These are phyloP conservation scores for Bombus huntii DNA, from an alignment of 1,140 invertebrate genomes.

Conservation along the genomic window DNA sequence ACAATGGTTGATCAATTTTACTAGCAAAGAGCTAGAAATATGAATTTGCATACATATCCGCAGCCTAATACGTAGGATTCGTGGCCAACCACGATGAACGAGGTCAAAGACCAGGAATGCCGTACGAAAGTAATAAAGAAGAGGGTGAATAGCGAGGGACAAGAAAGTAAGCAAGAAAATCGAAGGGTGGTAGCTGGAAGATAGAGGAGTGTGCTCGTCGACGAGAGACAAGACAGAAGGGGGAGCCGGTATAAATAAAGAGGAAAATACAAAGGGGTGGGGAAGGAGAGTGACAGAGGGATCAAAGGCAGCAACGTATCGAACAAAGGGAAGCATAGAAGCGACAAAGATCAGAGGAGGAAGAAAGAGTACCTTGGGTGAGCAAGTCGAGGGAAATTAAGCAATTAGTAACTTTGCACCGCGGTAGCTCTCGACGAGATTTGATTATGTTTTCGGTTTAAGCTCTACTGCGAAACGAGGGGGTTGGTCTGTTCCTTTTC, in stretches of 20 bases:
- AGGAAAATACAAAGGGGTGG: not conserved
- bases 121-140: conserved; percentile 37
- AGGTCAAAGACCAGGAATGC: conserved; percentile 14
- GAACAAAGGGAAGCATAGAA: not conserved
- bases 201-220: not conserved
- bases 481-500: not conserved
- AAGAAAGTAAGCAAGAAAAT: conserved; percentile 19
- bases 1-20: no score
- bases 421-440: conserved; percentile 80
- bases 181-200: not conserved
- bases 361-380: conserved; percentile 37
- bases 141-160: conserved; percentile 13
- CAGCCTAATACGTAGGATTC: not conserved
- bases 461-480: conserved; percentile 65
- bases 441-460: conserved; percentile 83
- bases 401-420: conserved; percentile 83
- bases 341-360: not conserved
- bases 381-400: conserved; percentile 80
- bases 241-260: conserved; percentile 32
- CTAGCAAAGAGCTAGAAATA: no score
- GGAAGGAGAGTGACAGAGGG: not conserved
- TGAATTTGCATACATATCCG: not conserved
- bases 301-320: not conserved
- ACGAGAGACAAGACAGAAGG: conserved; percentile 5
- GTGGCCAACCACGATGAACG: not conserved